Evolutionary conservation across 2,797 vertebrate species (phyloP).

Genomic region (Trachops cirrhosus): DNA sequence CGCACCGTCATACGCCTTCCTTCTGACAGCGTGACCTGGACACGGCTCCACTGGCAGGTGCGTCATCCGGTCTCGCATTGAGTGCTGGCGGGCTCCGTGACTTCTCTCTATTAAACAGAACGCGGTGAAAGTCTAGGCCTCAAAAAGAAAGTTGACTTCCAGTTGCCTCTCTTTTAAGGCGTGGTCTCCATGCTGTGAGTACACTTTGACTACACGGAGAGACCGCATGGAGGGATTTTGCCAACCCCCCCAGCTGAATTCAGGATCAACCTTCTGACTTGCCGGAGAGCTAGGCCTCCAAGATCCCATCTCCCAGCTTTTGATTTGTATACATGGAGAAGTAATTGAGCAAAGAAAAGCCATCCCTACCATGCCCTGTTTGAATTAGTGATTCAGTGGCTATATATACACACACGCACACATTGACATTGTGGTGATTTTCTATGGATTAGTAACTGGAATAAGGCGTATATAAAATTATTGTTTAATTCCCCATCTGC

Average conservation of each 20-base stretch:
- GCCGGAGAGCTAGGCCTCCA: neutral
- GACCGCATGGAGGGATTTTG: neutral
- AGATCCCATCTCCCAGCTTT: neutral
- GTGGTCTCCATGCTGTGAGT: neutral
- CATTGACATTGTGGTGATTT: neutral
- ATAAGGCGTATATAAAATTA: neutral
- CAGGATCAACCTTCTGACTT: neutral
- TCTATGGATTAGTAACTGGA: neutral
- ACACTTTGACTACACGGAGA: neutral
- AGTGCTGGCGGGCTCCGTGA: neutral
- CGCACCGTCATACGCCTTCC: neutral
- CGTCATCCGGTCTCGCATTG: too few species aligned
- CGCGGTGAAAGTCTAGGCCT: neutral
- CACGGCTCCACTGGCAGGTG: too few species aligned
- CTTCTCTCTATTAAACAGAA: neutral
- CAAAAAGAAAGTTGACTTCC: neutral
- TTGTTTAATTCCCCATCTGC: neutral
- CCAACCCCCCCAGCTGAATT: neutral
- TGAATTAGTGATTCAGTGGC: neutral
- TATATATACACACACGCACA: too few species aligned
- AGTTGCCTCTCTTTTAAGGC: neutral
- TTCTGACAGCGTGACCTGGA: neutral
- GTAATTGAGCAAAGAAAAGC: neutral
- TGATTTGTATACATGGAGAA: neutral
- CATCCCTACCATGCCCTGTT: neutral